Evolutionary conservation across 2,113 vertebrate genomes (phyloP), one percentile per base, ranked within the genome.

Genomic region (Dromas ardeola): DNA sequence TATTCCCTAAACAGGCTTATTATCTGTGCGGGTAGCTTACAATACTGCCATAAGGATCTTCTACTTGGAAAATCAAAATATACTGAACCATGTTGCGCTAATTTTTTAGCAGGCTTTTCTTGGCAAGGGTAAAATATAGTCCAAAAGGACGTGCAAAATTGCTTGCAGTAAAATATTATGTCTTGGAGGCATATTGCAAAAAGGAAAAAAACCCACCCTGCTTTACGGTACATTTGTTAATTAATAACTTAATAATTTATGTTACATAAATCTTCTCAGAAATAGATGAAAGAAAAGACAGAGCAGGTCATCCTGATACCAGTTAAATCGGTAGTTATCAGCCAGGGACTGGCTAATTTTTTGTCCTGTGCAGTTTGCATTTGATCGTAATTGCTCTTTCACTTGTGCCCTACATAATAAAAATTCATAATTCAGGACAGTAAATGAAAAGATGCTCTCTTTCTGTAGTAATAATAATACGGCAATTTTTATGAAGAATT

Each of bases 171-270:
- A 94, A 83, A 94, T 88, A 77, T 61, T 17, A 62, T 81, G 47
- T 84, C 69, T 92, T 84, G 62, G 70, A 92, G 77, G 42, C 85
- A 70, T 65, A 66, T 45, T 79, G 56, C 83, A 58, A 67, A 92
- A 87, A 58, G n/a, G 26, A 50, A 74, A 56, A 72, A 66, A n/a
- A 27, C 1, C 1, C 23, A 27, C 40, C 11, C 65, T 45, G 10
- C 52, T 96, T 86, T 93, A 82, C 80, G 74, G 45, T 91, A 89
- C 74, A 32, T 93, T 94, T 92, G 26, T 91, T 97, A 86, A 97
- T 95, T 95, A 97, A 95, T 93, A 83, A 65, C 74, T 96, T 96
- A 94, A 96, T 94, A 92, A 94, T 93, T 96, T 96, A 93, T 11
- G 7, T 77, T 96, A 65, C 74, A 95, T 94, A 72, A 82, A 96